These are phyloP conservation scores for Gryllus bimaculatus DNA, from an alignment of 1,140 invertebrate genomes.

Conservation along the genomic window DNA sequence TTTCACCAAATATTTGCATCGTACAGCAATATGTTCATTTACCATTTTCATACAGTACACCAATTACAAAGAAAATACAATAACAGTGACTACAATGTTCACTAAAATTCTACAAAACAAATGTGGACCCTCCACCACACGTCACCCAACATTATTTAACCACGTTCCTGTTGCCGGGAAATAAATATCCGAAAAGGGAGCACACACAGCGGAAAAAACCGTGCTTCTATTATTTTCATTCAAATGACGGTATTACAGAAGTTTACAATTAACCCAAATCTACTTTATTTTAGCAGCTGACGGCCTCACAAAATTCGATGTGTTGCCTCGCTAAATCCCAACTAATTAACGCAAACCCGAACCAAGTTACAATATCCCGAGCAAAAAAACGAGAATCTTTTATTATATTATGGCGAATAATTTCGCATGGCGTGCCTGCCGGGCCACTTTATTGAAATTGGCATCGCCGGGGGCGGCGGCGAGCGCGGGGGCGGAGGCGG, in stretches of 20 bases:
- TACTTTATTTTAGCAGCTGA: constrained; percentile 1
- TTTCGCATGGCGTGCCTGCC: not conserved
- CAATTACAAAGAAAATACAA: no score
- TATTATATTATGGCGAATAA: not conserved
- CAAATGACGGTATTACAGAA: not conserved
- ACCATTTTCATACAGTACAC: no score
- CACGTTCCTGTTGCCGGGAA: not conserved
- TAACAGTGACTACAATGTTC: no score
- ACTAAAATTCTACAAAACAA: no score
- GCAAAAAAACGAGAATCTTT: not conserved
- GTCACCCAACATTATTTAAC: not conserved
- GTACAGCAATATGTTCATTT: no score
- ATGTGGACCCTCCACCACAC: no score
- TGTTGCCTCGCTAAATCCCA: not conserved
- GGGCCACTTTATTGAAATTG: not conserved
- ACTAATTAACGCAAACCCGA: not conserved
- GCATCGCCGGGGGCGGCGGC: no score
- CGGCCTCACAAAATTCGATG: not conserved
- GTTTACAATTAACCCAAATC: constrained; percentile 1
- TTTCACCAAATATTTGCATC: no score
- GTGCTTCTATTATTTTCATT: not conserved
- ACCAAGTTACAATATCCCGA: not conserved
- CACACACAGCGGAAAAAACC: not conserved
- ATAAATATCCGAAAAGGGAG: not conserved
- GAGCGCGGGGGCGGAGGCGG: no score